Evolutionary conservation across 2,113 vertebrate genomes (phyloP).

Genomic region (Muntiacus reevesi): DNA sequence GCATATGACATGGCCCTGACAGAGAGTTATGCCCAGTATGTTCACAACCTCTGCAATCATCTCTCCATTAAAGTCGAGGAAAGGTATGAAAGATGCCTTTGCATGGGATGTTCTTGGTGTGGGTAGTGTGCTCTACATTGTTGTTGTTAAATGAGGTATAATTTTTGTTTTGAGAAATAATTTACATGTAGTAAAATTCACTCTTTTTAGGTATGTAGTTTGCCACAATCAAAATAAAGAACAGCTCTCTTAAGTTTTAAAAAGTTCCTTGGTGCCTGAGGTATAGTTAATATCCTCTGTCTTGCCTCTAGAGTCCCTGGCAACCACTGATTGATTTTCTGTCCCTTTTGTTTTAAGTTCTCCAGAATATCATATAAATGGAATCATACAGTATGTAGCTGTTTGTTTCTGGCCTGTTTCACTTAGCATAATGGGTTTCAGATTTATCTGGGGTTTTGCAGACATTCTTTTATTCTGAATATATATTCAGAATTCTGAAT

Average conservation of each 20-base stretch:
- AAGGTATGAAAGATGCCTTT: slow-evolving; percentile 78
- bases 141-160: neutral
- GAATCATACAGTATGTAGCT: neutral
- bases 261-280: neutral
- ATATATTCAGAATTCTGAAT: neutral
- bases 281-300: neutral
- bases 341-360: neutral
- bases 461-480: neutral
- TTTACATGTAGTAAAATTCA: neutral
- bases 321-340: slow-evolving; percentile 10
- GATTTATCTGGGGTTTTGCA: neutral
- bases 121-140: neutral
- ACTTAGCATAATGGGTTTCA: neutral
- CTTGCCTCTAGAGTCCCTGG: neutral
- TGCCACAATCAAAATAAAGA: neutral
- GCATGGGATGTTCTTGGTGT: neutral
- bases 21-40: slow-evolving; percentile 89
- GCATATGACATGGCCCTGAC: slow-evolving; percentile 91
- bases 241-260: neutral
- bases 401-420: neutral
- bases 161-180: slow-evolving; percentile 8
- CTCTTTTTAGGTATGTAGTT: neutral
- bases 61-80: slow-evolving; percentile 85
- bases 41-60: slow-evolving; percentile 91
- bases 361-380: neutral